Conservation (phyloP, 2,797 vertebrate species). For the Lepilemur septentrionalis region DNA sequence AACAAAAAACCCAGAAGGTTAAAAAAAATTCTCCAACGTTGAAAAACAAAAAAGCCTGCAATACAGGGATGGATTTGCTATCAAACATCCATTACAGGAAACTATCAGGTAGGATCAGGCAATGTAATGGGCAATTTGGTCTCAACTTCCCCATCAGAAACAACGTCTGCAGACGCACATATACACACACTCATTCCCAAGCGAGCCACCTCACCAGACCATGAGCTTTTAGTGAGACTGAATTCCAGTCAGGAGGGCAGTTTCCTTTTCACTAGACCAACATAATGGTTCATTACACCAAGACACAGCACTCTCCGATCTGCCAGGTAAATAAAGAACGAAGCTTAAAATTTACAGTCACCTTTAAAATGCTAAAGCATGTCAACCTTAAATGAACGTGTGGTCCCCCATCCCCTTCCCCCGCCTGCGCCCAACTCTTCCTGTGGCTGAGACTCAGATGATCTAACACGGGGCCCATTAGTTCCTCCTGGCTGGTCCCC, state of each 20-base stretch:
- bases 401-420: neutral
- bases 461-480: neutral
- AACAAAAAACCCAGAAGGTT: neutral
- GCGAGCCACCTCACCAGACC: neutral
- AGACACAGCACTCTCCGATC: neutral
- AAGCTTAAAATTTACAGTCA: neutral
- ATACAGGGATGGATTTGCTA: slow-evolving; percentile 4
- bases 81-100: slow-evolving; percentile 43
- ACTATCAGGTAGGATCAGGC: neutral
- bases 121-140: slow-evolving; percentile 43
- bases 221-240: neutral
- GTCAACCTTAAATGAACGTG: neutral
- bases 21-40: neutral
- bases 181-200: neutral
- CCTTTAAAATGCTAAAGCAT: neutral
- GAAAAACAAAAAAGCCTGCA: neutral
- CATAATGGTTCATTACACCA: slow-evolving; percentile 64
- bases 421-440: neutral
- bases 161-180: neutral
- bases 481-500: neutral
- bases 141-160: neutral
- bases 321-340: neutral
- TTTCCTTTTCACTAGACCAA: slow-evolving; percentile 36
- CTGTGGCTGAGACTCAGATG: neutral
- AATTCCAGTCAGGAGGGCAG: neutral